Evolutionary conservation across 2,113 vertebrate species (phyloP).

Genomic region (Oncorhynchus nerka): DNA sequence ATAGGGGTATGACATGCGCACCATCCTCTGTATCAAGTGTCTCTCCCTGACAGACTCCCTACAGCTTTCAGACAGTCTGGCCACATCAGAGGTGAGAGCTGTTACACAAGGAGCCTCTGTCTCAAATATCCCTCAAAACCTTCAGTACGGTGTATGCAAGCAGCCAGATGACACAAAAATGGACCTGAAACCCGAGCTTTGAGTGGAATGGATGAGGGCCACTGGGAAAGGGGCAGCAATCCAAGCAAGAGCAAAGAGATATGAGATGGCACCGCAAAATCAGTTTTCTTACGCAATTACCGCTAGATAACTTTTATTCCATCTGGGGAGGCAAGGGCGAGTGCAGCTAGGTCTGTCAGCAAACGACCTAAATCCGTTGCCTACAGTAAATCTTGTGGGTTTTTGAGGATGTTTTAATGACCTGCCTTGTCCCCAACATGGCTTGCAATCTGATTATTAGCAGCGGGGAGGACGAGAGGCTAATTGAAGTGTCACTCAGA

Average conservation of each 20-base stretch:
- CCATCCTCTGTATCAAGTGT: conserved; percentile 9
- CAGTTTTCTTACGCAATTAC: conserved; percentile 61
- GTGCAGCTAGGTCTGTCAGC: conserved; percentile 44
- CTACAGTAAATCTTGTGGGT: conserved; percentile 52
- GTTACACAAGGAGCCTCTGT: not conserved
- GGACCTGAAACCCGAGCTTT: not conserved
- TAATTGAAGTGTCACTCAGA: conserved; percentile 79
- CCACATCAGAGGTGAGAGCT: not conserved
- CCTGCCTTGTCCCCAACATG: conserved; percentile 61
- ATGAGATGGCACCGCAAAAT: conserved; percentile 53
- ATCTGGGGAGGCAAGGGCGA: conserved; percentile 28
- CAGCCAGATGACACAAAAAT: not conserved
- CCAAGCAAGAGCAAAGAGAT: conserved; percentile 45
- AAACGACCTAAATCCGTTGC: conserved; percentile 51
- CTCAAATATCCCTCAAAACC: not conserved
- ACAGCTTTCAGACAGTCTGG: not conserved
- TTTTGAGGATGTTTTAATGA: conserved; percentile 69
- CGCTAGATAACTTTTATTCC: conserved; percentile 56
- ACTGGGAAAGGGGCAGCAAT: conserved; percentile 35
- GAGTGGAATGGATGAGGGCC: not conserved
- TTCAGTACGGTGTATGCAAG: not conserved
- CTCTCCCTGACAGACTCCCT: conserved; percentile 7
- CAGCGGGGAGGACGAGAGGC: conserved; percentile 52
- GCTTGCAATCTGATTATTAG: conserved; percentile 73
- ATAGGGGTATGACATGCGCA: not conserved